Base-by-base conservation (phyloP, 1,140 invertebrate species). In the Lordiphosa stackelbergi region DNA sequence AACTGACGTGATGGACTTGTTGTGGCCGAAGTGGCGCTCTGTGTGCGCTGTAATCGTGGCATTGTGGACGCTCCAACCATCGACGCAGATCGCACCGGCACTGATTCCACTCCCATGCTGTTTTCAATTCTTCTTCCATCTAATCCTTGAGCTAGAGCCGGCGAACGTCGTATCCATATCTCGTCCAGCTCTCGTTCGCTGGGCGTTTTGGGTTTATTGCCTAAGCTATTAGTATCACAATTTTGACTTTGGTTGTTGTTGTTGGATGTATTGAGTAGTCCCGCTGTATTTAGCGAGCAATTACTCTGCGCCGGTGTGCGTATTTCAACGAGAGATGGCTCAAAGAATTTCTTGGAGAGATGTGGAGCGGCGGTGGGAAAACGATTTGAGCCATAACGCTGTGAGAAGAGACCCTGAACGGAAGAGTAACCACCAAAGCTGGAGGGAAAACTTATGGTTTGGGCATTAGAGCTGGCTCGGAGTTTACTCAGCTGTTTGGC, bases 311-410 rank as follows among this genome's bases (percentile, higher is more conserved):
- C 91, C 19, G 91, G 91, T 58, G 91, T 58, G 75, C 93, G 93
- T 88, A 95, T 94, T 88, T 94, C 93, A 55, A 95, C 93, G 53
- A 95, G 88, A 59, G 93, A 94, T 61, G 91, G 92, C 85, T 95
- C 94, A 77, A 95, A 95, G 88, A 94, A 95, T 56, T 56, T 90
- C 65, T 93, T 93, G 85, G 95, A 94, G 35, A 93, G 89, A 87
- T 95, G 94, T 5, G 87, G 87, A 11, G 53, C 47, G 35, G 93
- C 73, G 5, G 19, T 16, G 5, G 85, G 60, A 35, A 52, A 64
- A 5, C 77, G 81, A 58, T 86, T 52, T 47, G 85, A 86, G 51
- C 85, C 85, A 47, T 86, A 86, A 5, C 85, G 79, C 22, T 87
- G 85, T 8, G 85, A 86, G 62, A 87, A 87, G 83, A 64, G 85